Evolutionary conservation across 1,140 invertebrate species (phyloP).

Genomic region (Subanguina moxae): DNA sequence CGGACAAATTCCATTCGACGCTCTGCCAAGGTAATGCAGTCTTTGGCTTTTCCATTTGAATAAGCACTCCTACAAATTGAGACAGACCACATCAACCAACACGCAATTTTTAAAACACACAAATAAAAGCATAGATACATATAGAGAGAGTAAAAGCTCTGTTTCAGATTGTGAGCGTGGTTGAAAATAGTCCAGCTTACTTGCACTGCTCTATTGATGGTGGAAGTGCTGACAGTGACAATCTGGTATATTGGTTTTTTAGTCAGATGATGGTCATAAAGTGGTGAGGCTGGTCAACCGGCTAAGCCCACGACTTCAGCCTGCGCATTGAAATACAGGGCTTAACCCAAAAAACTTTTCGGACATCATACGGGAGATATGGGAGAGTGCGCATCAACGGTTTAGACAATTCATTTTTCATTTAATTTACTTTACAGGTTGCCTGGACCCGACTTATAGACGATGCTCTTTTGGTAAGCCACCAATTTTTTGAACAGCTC

Average conservation of each 20-base stretch:
- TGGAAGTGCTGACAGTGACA: neutral
- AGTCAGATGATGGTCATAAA: no score
- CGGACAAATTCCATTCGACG: slow-evolving; percentile 3
- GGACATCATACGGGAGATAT: no score
- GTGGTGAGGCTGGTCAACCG: no score
- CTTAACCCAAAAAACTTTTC: no score
- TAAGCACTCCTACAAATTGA: neutral
- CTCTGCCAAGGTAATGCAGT: slow-evolving; percentile 3
- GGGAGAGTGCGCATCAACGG: no score
- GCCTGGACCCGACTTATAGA: slow-evolving; percentile 36
- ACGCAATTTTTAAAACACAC: neutral
- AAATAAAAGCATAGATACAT: neutral
- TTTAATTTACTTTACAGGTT: slow-evolving; percentile 12
- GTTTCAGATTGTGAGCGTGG: slow-evolving; percentile 17
- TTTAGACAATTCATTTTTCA: no score
- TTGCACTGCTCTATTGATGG: slow-evolving; percentile 26
- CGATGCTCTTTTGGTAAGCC: slow-evolving; percentile 21
- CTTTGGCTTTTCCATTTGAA: slow-evolving; percentile 2
- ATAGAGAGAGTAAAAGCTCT: neutral
- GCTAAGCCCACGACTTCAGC: no score
- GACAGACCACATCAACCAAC: neutral
- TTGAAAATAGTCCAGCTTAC: slow-evolving; percentile 29
- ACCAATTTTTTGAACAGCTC: no score
- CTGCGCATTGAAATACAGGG: no score
- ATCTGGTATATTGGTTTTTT: neutral